Evolutionary conservation across 2,888 invertebrate species (phyloP).

Genomic region (Hyppa rectilinea): DNA sequence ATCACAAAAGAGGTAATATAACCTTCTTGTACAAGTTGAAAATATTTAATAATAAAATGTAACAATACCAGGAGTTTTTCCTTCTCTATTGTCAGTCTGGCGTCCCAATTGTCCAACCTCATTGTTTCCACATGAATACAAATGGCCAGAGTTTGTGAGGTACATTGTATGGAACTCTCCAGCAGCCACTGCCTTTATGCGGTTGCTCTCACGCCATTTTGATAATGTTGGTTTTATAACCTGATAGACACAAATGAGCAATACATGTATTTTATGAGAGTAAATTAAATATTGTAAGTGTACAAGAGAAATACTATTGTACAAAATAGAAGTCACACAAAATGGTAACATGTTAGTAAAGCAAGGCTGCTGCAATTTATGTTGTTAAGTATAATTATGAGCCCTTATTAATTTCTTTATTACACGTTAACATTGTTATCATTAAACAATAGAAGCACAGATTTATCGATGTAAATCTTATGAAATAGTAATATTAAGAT

Average conservation of each 20-base stretch:
- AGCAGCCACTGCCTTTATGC: constrained; percentile 92
- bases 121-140: constrained; percentile 98
- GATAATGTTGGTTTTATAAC: constrained; percentile 91
- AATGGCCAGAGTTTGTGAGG: constrained; percentile 93
- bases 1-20: neutral
- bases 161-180: constrained; percentile 96
- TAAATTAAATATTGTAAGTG: constrained; percentile 1
- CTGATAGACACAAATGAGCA: constrained; percentile 77
- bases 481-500: constrained; percentile 13
- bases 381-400: neutral
- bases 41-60: neutral
- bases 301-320: constrained; percentile 8
- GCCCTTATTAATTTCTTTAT: neutral
- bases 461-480: neutral
- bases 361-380: neutral
- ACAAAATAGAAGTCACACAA: neutral
- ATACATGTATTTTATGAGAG: neutral
- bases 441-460: neutral
- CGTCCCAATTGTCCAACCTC: constrained; percentile 97
- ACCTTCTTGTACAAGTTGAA: neutral
- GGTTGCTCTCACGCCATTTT: constrained; percentile 91
- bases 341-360: neutral
- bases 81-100: constrained; percentile 76
- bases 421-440: constrained; percentile 1
- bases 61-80: constrained; percentile 80